Evolutionary conservation across 1,140 invertebrate genomes (phyloP).

Genomic region (Lamellibrachia luymesi): DNA sequence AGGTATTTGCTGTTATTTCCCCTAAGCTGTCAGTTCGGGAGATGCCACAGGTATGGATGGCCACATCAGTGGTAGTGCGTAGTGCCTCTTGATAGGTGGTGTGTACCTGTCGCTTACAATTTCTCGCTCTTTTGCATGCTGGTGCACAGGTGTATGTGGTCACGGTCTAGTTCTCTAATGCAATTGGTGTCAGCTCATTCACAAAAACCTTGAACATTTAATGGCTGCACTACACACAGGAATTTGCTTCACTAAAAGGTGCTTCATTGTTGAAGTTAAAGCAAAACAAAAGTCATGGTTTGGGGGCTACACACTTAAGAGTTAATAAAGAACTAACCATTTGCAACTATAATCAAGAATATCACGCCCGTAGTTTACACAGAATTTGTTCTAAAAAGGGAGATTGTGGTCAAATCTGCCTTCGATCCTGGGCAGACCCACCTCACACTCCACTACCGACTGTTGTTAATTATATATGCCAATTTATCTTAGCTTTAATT

Average conservation of each 20-base stretch:
- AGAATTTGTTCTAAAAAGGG: too few relatives aligned
- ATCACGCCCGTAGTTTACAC: too few relatives aligned
- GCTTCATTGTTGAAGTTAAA: too few relatives aligned
- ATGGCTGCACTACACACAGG: not conserved
- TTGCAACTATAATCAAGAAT: too few relatives aligned
- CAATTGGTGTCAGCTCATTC: not conserved
- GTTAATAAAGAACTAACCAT: too few relatives aligned
- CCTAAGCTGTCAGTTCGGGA: not conserved
- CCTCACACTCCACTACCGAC: too few relatives aligned
- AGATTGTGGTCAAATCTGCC: too few relatives aligned
- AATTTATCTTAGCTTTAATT: too few relatives aligned
- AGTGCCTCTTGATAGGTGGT: not conserved
- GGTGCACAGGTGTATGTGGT: not conserved
- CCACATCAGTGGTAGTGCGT: not conserved
- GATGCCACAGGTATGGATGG: not conserved
- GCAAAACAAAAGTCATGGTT: too few relatives aligned
- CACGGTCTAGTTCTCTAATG: not conserved
- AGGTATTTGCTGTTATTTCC: not conserved
- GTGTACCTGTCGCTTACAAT: not conserved
- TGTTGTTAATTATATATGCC: too few relatives aligned
- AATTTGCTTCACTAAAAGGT: not conserved
- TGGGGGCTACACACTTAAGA: too few relatives aligned
- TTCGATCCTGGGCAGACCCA: too few relatives aligned
- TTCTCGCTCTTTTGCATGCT: not conserved
- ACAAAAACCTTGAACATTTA: not conserved